These are phyloP conservation scores for Alces alces DNA, from an alignment of 2,113 vertebrate genomes.

Conservation along the genomic window DNA sequence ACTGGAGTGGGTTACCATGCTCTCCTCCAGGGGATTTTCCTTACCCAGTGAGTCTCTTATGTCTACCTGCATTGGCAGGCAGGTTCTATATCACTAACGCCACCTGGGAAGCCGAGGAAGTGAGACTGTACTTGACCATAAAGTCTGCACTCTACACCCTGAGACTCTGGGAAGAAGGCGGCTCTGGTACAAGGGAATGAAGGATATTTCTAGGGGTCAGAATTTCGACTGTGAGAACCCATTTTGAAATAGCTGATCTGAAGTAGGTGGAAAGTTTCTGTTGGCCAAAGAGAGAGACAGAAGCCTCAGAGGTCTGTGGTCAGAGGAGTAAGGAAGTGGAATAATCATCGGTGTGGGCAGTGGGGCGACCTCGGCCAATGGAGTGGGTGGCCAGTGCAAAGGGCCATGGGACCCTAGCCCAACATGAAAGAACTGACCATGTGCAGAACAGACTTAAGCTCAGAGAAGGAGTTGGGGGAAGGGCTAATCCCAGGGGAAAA, in stretches of 20 bases:
- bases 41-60: background rate
- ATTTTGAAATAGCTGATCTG: background rate
- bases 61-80: background rate
- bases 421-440: background rate
- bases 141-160: background rate
- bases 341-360: background rate
- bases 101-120: background rate
- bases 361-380: background rate
- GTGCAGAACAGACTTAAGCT: background rate
- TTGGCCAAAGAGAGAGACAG: background rate
- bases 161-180: background rate
- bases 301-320: background rate
- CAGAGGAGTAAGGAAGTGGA: background rate
- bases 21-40: background rate
- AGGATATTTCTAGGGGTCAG: background rate
- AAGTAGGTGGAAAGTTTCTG: background rate
- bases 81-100: background rate
- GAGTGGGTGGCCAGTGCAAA: background rate
- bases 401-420: background rate
- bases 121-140: background rate
- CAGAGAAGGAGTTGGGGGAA: background rate
- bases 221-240: background rate
- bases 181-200: background rate
- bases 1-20: background rate
- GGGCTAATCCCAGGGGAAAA: background rate